Conservation (phyloP, 2,797 vertebrate species). For the Sphenodon punctatus region DNA sequence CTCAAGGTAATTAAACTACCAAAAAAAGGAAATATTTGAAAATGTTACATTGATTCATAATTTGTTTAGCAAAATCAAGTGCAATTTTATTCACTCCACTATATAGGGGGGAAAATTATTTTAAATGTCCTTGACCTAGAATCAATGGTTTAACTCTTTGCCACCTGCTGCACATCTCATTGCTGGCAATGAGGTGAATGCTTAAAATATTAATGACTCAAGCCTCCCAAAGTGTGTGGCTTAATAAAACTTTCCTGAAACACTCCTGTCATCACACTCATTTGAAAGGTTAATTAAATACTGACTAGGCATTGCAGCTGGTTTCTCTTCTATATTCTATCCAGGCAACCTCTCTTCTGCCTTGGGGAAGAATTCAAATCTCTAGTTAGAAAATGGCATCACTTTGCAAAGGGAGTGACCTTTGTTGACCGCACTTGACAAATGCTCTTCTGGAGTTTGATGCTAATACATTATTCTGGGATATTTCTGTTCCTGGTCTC, state of each 20-base stretch:
- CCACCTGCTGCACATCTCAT: slow-evolving; percentile 74
- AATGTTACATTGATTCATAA: slow-evolving; percentile 67
- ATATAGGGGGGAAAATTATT: slow-evolving; percentile 78
- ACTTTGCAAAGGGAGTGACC: slow-evolving; percentile 7
- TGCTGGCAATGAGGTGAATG: slow-evolving; percentile 79
- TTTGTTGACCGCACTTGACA: slow-evolving; percentile 49
- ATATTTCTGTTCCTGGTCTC: slow-evolving; percentile 43
- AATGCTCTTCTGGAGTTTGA: slow-evolving; percentile 41
- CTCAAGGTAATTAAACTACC: slow-evolving; percentile 51
- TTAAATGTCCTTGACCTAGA: slow-evolving; percentile 76
- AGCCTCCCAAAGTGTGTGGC: slow-evolving; percentile 37
- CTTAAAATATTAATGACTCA: slow-evolving; percentile 57
- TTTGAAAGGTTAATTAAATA: background rate
- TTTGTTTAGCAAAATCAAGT: slow-evolving; percentile 76
- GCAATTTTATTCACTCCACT: slow-evolving; percentile 82
- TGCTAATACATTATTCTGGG: slow-evolving; percentile 29
- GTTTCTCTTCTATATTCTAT: background rate
- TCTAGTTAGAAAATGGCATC: slow-evolving; percentile 31
- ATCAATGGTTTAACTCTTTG: slow-evolving; percentile 64
- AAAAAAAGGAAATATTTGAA: slow-evolving; percentile 50
- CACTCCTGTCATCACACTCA: no score
- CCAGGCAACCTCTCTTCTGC: no score
- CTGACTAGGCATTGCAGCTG: slow-evolving; percentile 25
- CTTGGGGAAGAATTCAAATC: background rate
- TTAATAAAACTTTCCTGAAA: slow-evolving; percentile 23